A percentile compares a stretch with the other conserved stretches of the same genome.
Evolutionary conservation across 2,113 vertebrate genomes (phyloP).

Genomic region (Prunella fulvescens): DNA sequence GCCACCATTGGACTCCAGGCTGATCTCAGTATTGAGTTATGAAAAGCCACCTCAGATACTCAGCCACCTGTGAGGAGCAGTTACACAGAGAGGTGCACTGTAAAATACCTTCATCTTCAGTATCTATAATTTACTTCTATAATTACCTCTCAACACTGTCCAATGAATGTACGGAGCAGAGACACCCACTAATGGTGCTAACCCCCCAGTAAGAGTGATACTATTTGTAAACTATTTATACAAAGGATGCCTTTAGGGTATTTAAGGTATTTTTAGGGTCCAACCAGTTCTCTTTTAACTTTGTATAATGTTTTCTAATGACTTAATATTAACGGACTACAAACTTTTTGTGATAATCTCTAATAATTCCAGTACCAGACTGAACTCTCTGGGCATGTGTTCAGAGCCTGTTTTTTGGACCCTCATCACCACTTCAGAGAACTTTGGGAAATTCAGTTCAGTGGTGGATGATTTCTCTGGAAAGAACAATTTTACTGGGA

Average conservation of each 20-base stretch:
- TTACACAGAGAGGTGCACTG: neutral
- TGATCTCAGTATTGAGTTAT: neutral
- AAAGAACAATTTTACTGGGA: neutral
- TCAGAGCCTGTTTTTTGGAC: neutral
- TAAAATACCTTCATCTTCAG: neutral
- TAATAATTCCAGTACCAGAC: neutral
- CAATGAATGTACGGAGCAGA: neutral
- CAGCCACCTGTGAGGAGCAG: neutral
- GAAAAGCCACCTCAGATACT: neutral
- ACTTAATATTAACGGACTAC: neutral
- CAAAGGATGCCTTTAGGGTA: neutral
- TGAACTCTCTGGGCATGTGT: neutral
- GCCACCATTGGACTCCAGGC: neutral
- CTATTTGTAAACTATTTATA: neutral
- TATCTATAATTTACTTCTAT: neutral
- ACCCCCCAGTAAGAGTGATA: neutral
- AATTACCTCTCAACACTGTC: neutral
- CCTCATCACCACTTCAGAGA: neutral
- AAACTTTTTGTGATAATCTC: neutral
- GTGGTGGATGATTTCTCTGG: neutral
- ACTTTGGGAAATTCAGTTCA: neutral
- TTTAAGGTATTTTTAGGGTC: neutral
- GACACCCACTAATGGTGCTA: neutral
- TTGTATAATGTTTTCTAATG: neutral
- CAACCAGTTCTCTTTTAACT: neutral